These are phyloP conservation scores for Dromococcyx pavoninus DNA, from an alignment of 2,797 vertebrate species.

Conservation along the genomic window DNA sequence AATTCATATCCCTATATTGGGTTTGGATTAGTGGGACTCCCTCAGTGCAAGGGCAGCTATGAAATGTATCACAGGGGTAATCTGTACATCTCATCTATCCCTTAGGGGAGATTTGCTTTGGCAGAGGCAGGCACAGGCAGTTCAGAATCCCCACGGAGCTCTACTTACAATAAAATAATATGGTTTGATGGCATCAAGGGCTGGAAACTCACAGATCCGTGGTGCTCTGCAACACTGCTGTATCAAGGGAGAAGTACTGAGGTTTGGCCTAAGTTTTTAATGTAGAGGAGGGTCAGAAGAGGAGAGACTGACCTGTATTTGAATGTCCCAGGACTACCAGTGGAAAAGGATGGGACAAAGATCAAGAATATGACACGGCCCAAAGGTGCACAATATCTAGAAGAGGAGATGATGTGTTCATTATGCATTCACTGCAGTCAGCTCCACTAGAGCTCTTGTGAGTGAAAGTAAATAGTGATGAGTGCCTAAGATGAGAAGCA, in stretches of 20 bases:
- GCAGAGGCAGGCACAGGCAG: neutral
- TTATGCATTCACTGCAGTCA: neutral
- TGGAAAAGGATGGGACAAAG: neutral
- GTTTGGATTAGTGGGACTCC: neutral
- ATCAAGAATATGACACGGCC: neutral
- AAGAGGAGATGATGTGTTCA: neutral
- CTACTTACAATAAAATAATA: neutral
- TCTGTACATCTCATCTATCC: neutral
- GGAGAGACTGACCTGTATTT: neutral
- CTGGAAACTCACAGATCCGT: neutral
- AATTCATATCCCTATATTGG: neutral
- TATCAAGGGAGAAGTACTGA: neutral
- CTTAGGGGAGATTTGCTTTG: rapidly evolving
- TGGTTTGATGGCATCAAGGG: neutral
- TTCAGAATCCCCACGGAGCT: neutral
- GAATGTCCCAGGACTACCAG: neutral
- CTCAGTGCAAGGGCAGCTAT: neutral
- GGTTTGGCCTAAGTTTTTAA: neutral
- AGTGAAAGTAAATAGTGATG: neutral
- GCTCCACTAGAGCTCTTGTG: neutral
- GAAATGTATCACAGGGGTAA: neutral
- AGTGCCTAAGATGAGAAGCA: neutral
- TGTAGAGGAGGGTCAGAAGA: neutral
- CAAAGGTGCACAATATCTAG: neutral
- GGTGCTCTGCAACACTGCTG: neutral